Percentiles rank a stretch among this genome's conserved stretches.
Evolutionary conservation across 1,140 invertebrate genomes (phyloP).

Genomic region (Archivesica marissinica): DNA sequence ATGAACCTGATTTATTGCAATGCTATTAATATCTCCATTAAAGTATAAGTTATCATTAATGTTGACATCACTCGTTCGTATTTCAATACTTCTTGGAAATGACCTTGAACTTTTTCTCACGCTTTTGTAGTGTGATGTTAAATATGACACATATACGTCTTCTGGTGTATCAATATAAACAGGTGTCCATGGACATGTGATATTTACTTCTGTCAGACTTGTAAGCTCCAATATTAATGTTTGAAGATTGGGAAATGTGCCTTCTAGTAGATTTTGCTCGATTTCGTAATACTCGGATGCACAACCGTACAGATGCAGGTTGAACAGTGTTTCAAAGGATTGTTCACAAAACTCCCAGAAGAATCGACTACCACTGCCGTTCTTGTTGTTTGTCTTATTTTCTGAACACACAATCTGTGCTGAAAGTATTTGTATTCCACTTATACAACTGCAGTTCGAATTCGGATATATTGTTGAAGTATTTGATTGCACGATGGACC

Average conservation of each 20-base stretch:
- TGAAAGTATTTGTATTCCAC: background rate
- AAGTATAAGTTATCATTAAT: background rate
- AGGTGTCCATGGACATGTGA: background rate
- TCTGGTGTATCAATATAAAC: slow-evolving; percentile 3
- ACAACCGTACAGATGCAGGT: background rate
- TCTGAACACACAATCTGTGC: background rate
- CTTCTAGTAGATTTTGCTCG: background rate
- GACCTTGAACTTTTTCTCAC: background rate
- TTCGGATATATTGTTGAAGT: background rate
- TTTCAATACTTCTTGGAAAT: background rate
- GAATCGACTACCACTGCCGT: background rate
- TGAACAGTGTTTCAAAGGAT: background rate
- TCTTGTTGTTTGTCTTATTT: background rate
- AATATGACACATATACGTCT: background rate
- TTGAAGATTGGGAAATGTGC: slow-evolving; percentile 8
- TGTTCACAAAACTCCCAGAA: background rate
- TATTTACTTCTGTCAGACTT: background rate
- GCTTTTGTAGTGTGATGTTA: background rate
- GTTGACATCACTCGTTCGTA: background rate
- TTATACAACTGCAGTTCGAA: background rate
- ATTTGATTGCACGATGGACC: background rate
- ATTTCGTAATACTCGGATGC: background rate
- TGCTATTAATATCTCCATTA: background rate
- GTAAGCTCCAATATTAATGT: background rate
- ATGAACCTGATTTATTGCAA: background rate